Evolutionary conservation across 2,888 invertebrate genomes (phyloP).

Genomic region (Cistogaster globosa): DNA sequence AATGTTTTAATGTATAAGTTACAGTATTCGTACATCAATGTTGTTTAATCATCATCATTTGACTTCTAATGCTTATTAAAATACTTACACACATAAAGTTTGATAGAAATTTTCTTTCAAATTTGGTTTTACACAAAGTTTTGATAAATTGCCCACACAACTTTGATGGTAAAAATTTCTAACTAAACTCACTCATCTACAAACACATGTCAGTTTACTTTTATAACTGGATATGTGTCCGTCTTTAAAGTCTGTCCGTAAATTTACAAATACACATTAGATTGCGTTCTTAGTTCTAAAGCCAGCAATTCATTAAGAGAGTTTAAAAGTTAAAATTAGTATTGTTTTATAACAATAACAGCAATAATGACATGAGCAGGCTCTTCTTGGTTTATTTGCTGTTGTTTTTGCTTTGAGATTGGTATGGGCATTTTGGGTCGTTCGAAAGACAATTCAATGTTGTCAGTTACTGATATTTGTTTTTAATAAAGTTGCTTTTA

Average conservation of each 20-base stretch:
- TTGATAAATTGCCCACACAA: background rate
- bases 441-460: background rate
- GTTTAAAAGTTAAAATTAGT: slow-evolving; percentile 49
- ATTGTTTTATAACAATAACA: slow-evolving; percentile 44
- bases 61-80: slow-evolving; percentile 16
- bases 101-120: slow-evolving; percentile 16
- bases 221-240: background rate
- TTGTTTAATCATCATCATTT: background rate
- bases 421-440: background rate
- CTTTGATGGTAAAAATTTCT: background rate
- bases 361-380: background rate
- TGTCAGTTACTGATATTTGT: slow-evolving; percentile 24
- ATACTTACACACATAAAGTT: slow-evolving; percentile 6
- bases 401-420: background rate
- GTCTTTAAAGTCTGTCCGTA: background rate
- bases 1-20: background rate
- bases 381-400: background rate
- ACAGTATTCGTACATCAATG: background rate
- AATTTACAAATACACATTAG: background rate
- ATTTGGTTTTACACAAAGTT: slow-evolving; percentile 11
- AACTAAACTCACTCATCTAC: slow-evolving; percentile 13
- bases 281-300: background rate
- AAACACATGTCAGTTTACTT: background rate
- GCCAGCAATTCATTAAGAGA: slow-evolving; percentile 8
- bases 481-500: slow-evolving; percentile 25